A percentile compares a stretch with the other conserved stretches of the same genome.
phyloP scores from a whole-genome alignment of 37 sponge, comb jelly and placozoan species.

The Geodia barretti region DNA sequence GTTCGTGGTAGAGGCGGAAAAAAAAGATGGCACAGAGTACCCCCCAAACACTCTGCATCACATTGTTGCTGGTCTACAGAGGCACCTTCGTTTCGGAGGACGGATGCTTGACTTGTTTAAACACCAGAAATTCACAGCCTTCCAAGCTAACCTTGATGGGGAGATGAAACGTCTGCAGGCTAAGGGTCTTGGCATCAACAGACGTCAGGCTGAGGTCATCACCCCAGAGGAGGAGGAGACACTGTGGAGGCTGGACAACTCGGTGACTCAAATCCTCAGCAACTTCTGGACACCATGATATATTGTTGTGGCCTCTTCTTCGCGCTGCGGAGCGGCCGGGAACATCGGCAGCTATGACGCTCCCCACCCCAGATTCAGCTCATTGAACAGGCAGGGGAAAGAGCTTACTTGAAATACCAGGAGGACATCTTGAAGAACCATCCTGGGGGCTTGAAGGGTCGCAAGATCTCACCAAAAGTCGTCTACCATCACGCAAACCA shows the following conservation, averaged over 20 bases:
- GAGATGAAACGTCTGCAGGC: conserved; percentile 49
- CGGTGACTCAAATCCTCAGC: conserved; percentile 4
- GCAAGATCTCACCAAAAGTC: conserved; percentile 18
- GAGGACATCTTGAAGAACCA: conserved; percentile 39
- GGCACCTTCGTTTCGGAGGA: neutral
- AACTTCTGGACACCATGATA: conserved; percentile 33
- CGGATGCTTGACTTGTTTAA: conserved; percentile 19
- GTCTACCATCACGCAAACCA: conserved; percentile 19
- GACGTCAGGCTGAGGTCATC: conserved; percentile 13
- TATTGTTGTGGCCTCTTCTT: conserved; percentile 34
- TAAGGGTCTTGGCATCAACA: conserved; percentile 3
- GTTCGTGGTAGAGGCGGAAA: neutral
- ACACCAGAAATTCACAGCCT: conserved; percentile 18
- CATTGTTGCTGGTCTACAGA: conserved; percentile 2
- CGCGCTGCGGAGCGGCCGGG: conserved; percentile 38
- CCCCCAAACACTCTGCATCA: conserved; percentile 5
- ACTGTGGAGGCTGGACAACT: conserved; percentile 29
- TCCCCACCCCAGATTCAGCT: conserved; percentile 28
- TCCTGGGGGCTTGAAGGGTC: conserved; percentile 37
- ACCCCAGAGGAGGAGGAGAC: conserved; percentile 17
- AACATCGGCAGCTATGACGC: conserved; percentile 36
- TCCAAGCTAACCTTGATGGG: conserved; percentile 15
- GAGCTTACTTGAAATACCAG: conserved; percentile 17
- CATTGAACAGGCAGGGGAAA: conserved; percentile 19
- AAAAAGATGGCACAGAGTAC: conserved; percentile 11